Conservation (phyloP, 1,140 invertebrate species). For the Oreohelix idahoensis region DNA sequence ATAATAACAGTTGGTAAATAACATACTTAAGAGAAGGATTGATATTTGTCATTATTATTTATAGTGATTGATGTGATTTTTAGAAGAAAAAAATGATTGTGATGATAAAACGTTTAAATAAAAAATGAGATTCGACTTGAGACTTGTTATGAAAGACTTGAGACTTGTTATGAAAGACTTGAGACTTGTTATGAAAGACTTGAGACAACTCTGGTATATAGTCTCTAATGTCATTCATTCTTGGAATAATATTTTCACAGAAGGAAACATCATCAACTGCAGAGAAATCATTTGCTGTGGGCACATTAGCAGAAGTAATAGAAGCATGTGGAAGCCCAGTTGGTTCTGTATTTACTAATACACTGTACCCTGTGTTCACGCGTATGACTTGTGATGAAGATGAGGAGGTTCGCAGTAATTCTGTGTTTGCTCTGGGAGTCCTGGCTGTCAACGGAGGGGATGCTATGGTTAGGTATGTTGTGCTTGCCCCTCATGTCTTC, state of each 20-base stretch:
- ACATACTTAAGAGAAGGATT: neutral
- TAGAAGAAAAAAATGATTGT: too few species aligned
- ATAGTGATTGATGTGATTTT: too few species aligned
- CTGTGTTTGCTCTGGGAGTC: constrained; percentile 84
- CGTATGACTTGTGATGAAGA: constrained; percentile 77
- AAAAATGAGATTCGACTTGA: too few species aligned
- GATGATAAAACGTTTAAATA: too few species aligned
- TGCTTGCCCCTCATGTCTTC: neutral
- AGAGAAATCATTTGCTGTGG: constrained; percentile 82
- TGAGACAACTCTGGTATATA: too few species aligned
- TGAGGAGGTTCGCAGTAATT: constrained; percentile 84
- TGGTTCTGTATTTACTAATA: constrained; percentile 76
- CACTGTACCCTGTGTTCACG: constrained; percentile 79
- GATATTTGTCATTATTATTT: too few species aligned
- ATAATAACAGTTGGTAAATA: too few species aligned
- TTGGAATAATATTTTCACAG: constrained; percentile 72
- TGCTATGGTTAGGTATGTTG: constrained; percentile 74
- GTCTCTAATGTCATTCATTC: too few species aligned
- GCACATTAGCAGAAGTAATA: constrained; percentile 83
- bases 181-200: too few species aligned
- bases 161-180: too few species aligned
- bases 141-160: too few species aligned
- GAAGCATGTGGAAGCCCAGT: constrained; percentile 76
- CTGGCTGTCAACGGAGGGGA: constrained; percentile 79
- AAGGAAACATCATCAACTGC: constrained; percentile 77